Conservation (phyloP, 92 coral and sea anemone species). For the Desmophyllum pertusum region DNA sequence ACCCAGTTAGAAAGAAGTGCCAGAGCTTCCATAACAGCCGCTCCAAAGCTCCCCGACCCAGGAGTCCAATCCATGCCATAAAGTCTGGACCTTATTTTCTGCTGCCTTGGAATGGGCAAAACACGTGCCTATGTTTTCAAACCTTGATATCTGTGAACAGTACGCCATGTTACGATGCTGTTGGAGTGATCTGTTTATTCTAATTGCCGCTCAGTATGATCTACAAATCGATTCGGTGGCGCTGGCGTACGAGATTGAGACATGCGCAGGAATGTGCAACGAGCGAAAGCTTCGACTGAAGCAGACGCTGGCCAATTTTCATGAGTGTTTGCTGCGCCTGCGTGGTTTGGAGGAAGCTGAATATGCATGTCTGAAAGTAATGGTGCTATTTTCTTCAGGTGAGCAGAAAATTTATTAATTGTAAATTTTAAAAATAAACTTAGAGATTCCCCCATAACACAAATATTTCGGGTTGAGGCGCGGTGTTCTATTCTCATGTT, state of each 20-base stretch:
- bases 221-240: conserved; percentile 67
- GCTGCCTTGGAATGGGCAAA: conserved; percentile 72
- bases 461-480: no score
- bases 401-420: not conserved
- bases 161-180: conserved; percentile 65
- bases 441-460: no score
- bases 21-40: conserved; percentile 48
- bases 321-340: conserved; percentile 65
- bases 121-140: conserved; percentile 70
- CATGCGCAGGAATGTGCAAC: conserved; percentile 53
- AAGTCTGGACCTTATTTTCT: conserved; percentile 51
- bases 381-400: conserved; percentile 78
- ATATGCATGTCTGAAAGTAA: conserved; percentile 77
- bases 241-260: conserved; percentile 53
- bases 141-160: conserved; percentile 75
- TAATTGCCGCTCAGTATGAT: conserved; percentile 70
- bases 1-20: conserved; percentile 60
- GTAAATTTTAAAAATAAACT: no score
- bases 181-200: conserved; percentile 74
- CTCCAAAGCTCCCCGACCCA: conserved; percentile 30
- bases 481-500: no score
- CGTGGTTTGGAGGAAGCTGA: conserved; percentile 77
- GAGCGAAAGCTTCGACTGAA: conserved; percentile 66
- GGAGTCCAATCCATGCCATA: conserved; percentile 51
- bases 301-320: conserved; percentile 67